A percentile compares a stretch with the other conserved stretches of the same genome.
These are phyloP conservation scores for Gobio gobio DNA, from an alignment of 2,113 vertebrate genomes.

Conservation along the genomic window DNA sequence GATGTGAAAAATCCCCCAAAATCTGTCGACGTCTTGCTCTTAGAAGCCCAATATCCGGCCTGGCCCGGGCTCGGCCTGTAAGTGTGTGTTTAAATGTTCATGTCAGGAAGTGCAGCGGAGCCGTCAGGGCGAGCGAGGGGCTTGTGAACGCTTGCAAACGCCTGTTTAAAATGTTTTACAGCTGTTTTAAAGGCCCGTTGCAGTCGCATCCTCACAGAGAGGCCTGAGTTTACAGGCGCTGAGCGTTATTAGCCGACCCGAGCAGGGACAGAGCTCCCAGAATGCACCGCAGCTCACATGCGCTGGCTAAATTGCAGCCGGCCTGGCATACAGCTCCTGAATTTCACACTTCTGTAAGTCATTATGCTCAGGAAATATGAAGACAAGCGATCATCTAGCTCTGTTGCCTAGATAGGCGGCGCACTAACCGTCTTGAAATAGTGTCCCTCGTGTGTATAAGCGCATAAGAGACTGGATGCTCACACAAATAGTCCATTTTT, in stretches of 20 bases:
- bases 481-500: background rate
- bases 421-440: too few species aligned
- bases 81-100: slow-evolving; percentile 91
- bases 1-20: background rate
- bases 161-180: slow-evolving; percentile 78
- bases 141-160: slow-evolving; percentile 66
- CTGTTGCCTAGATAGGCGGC: too few species aligned
- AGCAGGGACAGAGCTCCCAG: background rate
- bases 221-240: slow-evolving; percentile 11
- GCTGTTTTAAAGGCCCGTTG: slow-evolving; percentile 68
- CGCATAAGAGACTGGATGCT: too few species aligned
- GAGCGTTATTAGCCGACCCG: background rate
- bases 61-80: slow-evolving; percentile 78
- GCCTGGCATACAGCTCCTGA: slow-evolving; percentile 16
- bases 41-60: slow-evolving; percentile 75
- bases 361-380: slow-evolving; percentile 17
- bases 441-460: too few species aligned
- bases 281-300: background rate
- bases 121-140: slow-evolving; percentile 73
- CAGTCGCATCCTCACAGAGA: slow-evolving; percentile 24
- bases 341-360: slow-evolving; percentile 36
- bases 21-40: slow-evolving; percentile 62
- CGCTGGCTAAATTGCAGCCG: background rate
- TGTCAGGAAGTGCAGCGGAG: slow-evolving; percentile 85
- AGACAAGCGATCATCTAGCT: background rate